Evolutionary conservation across 2,113 vertebrate species (phyloP).

Genomic region (Psittacula cyanocephala): DNA sequence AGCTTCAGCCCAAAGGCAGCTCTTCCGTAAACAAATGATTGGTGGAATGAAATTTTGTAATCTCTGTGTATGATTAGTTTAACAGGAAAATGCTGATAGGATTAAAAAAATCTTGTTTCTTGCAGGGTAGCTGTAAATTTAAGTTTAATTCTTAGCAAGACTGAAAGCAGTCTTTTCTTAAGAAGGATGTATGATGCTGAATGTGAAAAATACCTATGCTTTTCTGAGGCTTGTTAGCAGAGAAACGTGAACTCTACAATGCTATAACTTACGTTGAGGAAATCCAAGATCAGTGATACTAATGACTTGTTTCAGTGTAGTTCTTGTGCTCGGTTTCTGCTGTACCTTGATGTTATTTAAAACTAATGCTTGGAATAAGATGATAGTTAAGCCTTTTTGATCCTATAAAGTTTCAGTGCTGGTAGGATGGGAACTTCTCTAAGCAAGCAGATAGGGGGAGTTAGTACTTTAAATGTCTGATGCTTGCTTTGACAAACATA

Average conservation of each 20-base stretch:
- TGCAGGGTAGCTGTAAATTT: neutral
- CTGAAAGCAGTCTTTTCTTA: neutral
- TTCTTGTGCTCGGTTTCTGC: neutral
- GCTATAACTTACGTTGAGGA: neutral
- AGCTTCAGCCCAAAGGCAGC: neutral
- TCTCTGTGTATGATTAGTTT: neutral
- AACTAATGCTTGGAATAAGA: neutral
- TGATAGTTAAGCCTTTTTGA: neutral
- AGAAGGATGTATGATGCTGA: neutral
- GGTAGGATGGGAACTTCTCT: neutral
- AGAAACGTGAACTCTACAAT: neutral
- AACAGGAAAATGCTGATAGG: neutral
- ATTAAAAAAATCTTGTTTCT: neutral
- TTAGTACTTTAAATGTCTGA: neutral
- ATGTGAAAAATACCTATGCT: neutral
- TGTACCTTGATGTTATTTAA: neutral
- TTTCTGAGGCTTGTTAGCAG: neutral
- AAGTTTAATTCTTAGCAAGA: neutral
- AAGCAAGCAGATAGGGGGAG: neutral
- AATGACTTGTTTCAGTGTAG: neutral
- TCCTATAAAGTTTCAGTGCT: neutral
- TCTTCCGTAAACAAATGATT: fast-evolving
- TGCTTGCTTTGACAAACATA: neutral
- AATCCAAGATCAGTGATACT: neutral
- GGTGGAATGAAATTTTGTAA: neutral